Percentiles rank a stretch among this genome's conserved stretches.
Evolutionary conservation across 2,888 invertebrate species (phyloP).

Genomic region (Norana najaformis): DNA sequence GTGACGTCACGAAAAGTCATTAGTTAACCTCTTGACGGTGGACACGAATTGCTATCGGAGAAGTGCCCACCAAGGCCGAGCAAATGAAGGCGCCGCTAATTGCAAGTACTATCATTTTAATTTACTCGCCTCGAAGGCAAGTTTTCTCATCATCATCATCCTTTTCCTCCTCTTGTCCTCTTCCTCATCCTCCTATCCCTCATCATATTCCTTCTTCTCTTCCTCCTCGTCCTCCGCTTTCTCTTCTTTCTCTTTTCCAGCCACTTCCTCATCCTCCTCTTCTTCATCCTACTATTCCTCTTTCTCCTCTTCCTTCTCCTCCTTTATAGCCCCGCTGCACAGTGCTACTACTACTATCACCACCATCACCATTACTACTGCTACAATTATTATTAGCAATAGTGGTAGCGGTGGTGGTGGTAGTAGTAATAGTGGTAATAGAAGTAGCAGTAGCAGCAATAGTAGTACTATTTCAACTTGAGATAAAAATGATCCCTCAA

Average conservation of each 20-base stretch:
- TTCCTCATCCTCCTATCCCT: background rate
- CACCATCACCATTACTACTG: background rate
- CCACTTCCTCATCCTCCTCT: background rate
- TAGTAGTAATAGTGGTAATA: background rate
- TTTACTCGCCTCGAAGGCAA: background rate
- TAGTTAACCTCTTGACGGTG: constrained; percentile 6
- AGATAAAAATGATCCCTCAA: too few relatives aligned
- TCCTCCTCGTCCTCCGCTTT: background rate
- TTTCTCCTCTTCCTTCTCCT: too few relatives aligned
- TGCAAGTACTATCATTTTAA: background rate
- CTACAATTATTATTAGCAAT: background rate
- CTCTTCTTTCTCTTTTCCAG: background rate
- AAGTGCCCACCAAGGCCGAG: too few relatives aligned
- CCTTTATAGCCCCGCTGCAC: background rate
- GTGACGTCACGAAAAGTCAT: constrained; percentile 18
- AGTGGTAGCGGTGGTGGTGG: background rate
- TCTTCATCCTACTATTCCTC: background rate
- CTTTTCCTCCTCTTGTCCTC: background rate
- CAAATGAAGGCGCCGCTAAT: background rate
- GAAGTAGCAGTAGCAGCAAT: background rate
- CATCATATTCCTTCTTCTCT: background rate
- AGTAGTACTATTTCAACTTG: background rate
- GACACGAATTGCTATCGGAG: background rate
- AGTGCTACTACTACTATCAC: background rate
- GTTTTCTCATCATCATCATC: background rate